Percentiles rank a stretch among this genome's conserved stretches.
phyloP scores from a whole-genome alignment of 2,113 vertebrate genomes.

The Passer montanus region DNA sequence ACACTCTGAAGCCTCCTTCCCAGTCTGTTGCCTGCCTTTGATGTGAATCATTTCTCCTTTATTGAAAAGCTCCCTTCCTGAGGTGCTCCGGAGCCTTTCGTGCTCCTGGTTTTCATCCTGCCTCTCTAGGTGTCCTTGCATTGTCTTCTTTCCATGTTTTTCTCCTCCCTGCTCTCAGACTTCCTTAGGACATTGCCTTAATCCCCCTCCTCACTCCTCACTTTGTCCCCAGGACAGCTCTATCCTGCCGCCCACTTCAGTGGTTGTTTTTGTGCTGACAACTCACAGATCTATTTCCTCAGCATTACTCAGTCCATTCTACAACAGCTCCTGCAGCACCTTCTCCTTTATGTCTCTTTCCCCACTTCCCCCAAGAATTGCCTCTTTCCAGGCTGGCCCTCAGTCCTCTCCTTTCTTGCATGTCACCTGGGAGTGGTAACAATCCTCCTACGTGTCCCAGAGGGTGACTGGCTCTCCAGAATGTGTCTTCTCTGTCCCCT shows the following conservation, averaged over 20 bases:
- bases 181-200: not conserved
- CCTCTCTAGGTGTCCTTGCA: not conserved
- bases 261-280: not conserved
- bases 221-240: not conserved
- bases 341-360: not conserved
- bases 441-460: not conserved
- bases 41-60: conserved; percentile 29
- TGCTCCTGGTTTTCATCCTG: conserved; percentile 21
- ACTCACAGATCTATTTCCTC: not conserved
- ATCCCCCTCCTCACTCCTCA: not conserved
- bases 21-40: conserved; percentile 40
- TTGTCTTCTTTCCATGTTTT: not conserved
- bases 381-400: not conserved
- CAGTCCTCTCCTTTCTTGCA: not conserved
- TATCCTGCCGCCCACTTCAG: not conserved
- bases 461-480: not conserved
- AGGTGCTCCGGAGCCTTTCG: not conserved
- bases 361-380: not conserved
- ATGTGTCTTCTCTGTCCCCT: not conserved
- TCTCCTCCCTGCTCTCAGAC: not conserved
- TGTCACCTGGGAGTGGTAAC: rapidly evolving
- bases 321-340: not conserved
- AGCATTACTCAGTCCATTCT: not conserved
- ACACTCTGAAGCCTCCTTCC: conserved; percentile 32
- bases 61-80: not conserved